Conservation (phyloP, 2,113 vertebrate genomes). For the Zeus faber region DNA sequence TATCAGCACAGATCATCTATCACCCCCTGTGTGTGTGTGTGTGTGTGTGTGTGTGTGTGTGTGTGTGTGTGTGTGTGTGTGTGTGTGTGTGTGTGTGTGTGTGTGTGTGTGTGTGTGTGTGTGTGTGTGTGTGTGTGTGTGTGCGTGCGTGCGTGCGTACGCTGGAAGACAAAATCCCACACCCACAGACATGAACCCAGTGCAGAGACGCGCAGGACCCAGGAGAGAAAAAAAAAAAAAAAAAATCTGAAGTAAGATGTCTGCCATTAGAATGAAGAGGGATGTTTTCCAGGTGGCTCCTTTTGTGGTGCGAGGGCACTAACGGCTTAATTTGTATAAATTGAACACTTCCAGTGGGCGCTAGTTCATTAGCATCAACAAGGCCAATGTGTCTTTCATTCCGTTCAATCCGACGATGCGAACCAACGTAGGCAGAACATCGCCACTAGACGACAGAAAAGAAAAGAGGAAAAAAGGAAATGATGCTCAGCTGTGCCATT, state of each 20-base stretch:
- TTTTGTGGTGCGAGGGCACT: conserved; percentile 18
- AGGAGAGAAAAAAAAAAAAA: conserved; percentile 4
- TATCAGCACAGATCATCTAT: conserved; percentile 56
- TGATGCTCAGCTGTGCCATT: conserved; percentile 26
- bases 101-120: too few relatives aligned
- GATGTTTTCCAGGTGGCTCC: conserved; percentile 11
- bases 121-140: too few relatives aligned
- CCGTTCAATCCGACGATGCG: background rate
- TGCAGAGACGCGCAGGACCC: conserved; percentile 5
- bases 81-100: too few relatives aligned
- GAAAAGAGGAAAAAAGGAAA: conserved; percentile 24
- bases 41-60: too few relatives aligned
- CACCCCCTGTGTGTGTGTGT: conserved; percentile 28
- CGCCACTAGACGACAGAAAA: too few relatives aligned
- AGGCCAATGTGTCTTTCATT: conserved; percentile 8
- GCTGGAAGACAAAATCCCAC: background rate
- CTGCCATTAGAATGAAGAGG: conserved; percentile 14
- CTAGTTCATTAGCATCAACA: conserved; percentile 24
- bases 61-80: too few relatives aligned
- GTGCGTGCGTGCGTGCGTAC: too few relatives aligned
- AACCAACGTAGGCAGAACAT: conserved; percentile 14
- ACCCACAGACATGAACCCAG: conserved; percentile 11
- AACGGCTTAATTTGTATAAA: conserved; percentile 12
- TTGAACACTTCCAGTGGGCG: conserved; percentile 15
- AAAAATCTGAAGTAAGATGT: background rate